phyloP scores from a whole-genome alignment of 2,888 invertebrate species.

The Drosophila neotestacea region DNA sequence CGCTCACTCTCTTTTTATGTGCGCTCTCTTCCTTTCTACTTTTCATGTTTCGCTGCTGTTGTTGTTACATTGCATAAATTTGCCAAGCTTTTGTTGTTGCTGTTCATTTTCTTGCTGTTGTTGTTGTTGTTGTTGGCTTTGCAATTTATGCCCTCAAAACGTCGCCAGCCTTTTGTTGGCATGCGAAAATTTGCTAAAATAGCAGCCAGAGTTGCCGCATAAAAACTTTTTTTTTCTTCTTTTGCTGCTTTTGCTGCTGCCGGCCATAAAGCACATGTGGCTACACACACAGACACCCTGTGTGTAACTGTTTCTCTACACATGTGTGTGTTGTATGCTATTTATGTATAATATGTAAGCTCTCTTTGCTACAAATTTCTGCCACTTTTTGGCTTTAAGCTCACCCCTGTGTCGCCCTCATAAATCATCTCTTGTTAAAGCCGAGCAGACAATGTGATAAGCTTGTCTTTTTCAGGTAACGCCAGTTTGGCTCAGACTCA shows the following conservation, averaged over 20 bases:
- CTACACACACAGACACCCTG: conserved; percentile 28
- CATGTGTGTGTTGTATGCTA: conserved; percentile 17
- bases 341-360: conserved; percentile 46
- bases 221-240: conserved; percentile 34
- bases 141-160: conserved; percentile 76
- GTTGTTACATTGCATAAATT: conserved; percentile 74
- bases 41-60: conserved; percentile 43
- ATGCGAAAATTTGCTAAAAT: conserved; percentile 79
- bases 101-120: conserved; percentile 22
- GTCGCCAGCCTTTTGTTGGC: conserved; percentile 60
- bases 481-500: conserved; percentile 37
- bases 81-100: conserved; percentile 64
- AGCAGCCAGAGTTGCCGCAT: conserved; percentile 60
- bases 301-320: conserved; percentile 19
- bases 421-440: conserved; percentile 66
- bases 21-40: conserved; percentile 24
- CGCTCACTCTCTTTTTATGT: neutral
- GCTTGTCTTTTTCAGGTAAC: conserved; percentile 51
- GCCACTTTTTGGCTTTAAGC: conserved; percentile 48
- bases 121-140: conserved; percentile 50
- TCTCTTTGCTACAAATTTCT: conserved; percentile 48
- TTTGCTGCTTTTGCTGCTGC: conserved; percentile 29
- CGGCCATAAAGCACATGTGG: conserved; percentile 77
- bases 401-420: conserved; percentile 33
- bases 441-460: conserved; percentile 70